Conservation (phyloP, 2,113 vertebrate genomes). For the Toxostoma redivivum region DNA sequence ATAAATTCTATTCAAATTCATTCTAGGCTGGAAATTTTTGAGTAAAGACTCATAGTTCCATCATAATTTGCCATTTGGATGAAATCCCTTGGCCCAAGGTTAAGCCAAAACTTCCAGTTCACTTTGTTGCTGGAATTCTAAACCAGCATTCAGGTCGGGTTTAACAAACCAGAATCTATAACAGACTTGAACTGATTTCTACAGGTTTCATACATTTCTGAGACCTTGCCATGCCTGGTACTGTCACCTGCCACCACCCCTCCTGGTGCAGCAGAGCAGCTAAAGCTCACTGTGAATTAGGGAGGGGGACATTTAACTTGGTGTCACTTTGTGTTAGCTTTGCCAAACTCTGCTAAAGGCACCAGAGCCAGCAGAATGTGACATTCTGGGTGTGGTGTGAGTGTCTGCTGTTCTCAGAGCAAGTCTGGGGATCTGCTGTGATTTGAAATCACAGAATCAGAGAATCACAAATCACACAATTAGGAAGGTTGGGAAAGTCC, state of each 20-base stretch:
- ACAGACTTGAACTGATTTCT: not conserved
- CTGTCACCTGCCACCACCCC: not conserved
- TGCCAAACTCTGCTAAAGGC: not conserved
- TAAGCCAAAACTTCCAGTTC: not conserved
- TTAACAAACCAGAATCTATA: not conserved
- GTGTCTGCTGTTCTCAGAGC: not conserved
- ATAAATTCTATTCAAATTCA: not conserved
- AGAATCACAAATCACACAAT: not conserved
- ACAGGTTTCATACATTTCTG: not conserved
- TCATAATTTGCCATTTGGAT: not conserved
- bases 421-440: not conserved
- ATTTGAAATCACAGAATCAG: not conserved
- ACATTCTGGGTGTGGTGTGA: fast-evolving
- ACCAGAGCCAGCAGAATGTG: fast-evolving
- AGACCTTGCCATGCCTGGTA: not conserved
- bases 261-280: not conserved
- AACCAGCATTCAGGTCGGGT: not conserved
- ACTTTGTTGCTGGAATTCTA: not conserved
- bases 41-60: not conserved
- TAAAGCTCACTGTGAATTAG: not conserved
- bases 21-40: not conserved
- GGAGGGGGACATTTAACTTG: not conserved
- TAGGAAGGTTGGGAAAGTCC: not conserved
- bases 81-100: fast-evolving
- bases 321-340: not conserved